Base-by-base conservation (phyloP, 1,140 invertebrate genomes). In the Lepeophtheirus salmonis region DNA sequence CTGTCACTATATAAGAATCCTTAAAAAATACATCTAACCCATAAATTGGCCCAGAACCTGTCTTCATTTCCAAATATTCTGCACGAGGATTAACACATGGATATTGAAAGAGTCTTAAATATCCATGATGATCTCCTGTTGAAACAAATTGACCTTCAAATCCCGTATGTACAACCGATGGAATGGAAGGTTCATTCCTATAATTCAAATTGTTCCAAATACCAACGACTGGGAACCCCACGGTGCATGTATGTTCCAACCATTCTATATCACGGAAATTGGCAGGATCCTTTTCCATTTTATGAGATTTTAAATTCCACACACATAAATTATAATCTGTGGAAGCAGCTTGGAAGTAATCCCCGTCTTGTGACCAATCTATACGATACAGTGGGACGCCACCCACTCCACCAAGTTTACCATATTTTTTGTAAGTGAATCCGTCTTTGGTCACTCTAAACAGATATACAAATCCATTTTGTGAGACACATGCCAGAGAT, bases 301-400 rank as follows among this genome's bases (percentile, higher is more conserved):
- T 52, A 22, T 61, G 17, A 50, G 59, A 18, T 24, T 24, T 56
- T 2, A 50, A 13, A 18, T 54, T 53, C 49, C 88, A 90, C 70
- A 83, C 89, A 6, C 85, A 77, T 22, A 94, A 72, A 71, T 94
- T 89, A 67, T 90, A 92, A 68, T 94, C 89, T 64, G 86, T 84
- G 17, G 89, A 90, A 61, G 89, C 88, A 1, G 85, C 86, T 71
- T 88, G 85, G 26, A 95, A 68, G 66, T 83, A 88, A 66, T 81
- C 80, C 54, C 85, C 83, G 68, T 92, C 88, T 22, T 81, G 79
- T 66, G 88, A 91, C 88, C 88, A 95, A 68, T 95, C 90, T 21
- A 95, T 70, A 65, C 86, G 83, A 1, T 83, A 79, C 0, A 89
- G 72, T 0, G 84, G 82, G 66, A 88, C 84, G 1, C 57, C 57